Conservation (phyloP, 1,140 invertebrate species). For the Argopecten irradians region DNA sequence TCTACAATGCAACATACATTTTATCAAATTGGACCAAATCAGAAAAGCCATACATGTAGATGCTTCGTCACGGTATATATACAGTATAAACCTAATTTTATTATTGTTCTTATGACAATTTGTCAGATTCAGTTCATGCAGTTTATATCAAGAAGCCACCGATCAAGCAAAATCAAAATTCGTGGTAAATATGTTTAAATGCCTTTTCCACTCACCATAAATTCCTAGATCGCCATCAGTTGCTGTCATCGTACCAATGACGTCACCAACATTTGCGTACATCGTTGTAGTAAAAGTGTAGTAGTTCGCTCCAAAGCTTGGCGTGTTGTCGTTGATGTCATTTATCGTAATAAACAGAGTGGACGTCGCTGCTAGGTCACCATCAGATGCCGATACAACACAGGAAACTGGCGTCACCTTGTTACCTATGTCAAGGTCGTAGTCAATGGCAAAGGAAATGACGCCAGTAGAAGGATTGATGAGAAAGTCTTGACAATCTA, state of each 20-base stretch:
- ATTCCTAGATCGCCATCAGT: constrained; percentile 46
- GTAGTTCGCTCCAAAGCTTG: constrained; percentile 26
- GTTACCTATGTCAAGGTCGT: constrained; percentile 42
- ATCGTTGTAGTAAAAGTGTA: constrained; percentile 33
- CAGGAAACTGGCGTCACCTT: constrained; percentile 35
- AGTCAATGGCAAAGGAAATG: constrained; percentile 33
- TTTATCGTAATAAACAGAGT: constrained; percentile 41
- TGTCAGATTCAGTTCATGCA: no score
- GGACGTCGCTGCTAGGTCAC: constrained; percentile 40
- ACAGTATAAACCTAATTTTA: no score
- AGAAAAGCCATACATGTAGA: no score
- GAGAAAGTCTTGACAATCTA: constrained; percentile 30
- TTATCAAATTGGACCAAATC: no score
- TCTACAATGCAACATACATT: no score
- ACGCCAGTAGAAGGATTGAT: constrained; percentile 33
- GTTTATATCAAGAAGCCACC: no score
- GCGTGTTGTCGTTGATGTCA: constrained; percentile 54
- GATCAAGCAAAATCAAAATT: no score
- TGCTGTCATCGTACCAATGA: constrained; percentile 30
- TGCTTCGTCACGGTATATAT: no score
- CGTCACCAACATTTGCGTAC: constrained; percentile 12
- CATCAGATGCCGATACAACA: constrained; percentile 46
- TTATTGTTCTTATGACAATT: no score
- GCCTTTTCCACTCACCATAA: constrained; percentile 30
- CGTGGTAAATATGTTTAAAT: no score